Base-by-base conservation (phyloP, 2,797 vertebrate genomes). In the Catostomus latipinnis region DNA sequence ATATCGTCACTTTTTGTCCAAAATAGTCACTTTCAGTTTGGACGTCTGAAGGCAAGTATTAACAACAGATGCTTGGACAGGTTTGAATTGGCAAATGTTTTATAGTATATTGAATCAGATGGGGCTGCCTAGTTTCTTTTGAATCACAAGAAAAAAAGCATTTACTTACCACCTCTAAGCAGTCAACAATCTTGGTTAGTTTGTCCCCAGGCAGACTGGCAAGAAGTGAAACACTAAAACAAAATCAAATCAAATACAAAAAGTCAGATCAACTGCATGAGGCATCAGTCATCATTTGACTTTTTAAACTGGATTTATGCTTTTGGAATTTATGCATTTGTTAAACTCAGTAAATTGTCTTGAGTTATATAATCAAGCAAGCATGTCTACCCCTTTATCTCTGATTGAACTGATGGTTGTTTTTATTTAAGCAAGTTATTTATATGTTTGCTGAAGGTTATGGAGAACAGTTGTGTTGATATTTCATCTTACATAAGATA, bases 131-230 rank as follows among this genome's bases (percentile, higher is more conserved):
- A 10, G 4, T n/a, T 50, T 54, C 54, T 78, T 34, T 14, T 6
- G 6, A 46, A 65, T 14, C 61, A 75, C 6, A 12, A 34, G 22
- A 46, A 57, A 6, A 18, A 76, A 1, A 65, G 46, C 7, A 45
- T 81, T 74, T 74, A 93, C 96, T 97, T 94, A 98, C 96, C 95
- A 98, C 95, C 91, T 98, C 96, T 76, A 98, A 91, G 88, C 96
- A 98, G 92, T 98, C 97, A 84, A 97, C 96, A 85, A 97, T 97
- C 92, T 96, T 98, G 85, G 93, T 94, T 76, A 98, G 88, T 87
- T 98, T 98, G 90, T 98, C 96, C 82, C 97, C 96, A 18, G 97
- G 96, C 83, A 98, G 91, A 86, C 94, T 95, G 78, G 96, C 95
- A 91, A 98, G 86, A 85, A 98, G 93, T 48, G 96, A 96, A 82